Base-by-base conservation (phyloP, 2,113 vertebrate genomes). In the Dinomys branickii region DNA sequence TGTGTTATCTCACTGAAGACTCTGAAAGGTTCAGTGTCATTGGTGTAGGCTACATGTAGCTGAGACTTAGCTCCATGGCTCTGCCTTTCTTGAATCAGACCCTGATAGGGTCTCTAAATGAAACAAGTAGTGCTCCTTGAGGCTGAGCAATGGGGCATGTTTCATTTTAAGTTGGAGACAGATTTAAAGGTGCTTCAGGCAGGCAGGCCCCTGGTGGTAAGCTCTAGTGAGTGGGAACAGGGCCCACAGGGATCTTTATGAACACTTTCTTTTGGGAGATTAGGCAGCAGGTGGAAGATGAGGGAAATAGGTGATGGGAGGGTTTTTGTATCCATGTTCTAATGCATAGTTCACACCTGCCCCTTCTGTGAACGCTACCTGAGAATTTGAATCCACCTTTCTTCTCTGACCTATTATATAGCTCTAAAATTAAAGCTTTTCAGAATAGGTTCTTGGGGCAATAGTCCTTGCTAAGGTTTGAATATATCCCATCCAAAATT, bases 141-240 rank as follows among this genome's bases (percentile, higher is more conserved):
- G 78, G 19, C n/a, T 80, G 35, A 14, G 20, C 1, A 20, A 12
- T 14, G 54, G 71, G 5, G 3, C 33, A 19, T 4, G 35, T 90
- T 65, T 84, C 38, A 50, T 85, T 95, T 90, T 73, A 47, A 44
- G 14, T 67, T 88, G 33, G 5, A 69, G 92, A 35, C 24, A 47
- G 2, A 67, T 81, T 59, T 19, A 83, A 65, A 59, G 2, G 24
- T n/a, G 17, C 26, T 52, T 26, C 19, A 35, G 17, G 33, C 1
- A 8, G 17, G 2, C 56, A 11, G 4, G 4, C 17, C 0, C 28
- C 9, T 35, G 6, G 11, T 54, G 35, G 12, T 26, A 38, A 81
- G 17, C 30, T 13, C 67, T 33, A 24, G 28, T 38, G 67, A 86
- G 17, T 47, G 73, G 33, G 73, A 38, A 30, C 41, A 28, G 6